Percentiles rank a stretch among this genome's conserved stretches.
Conservation (phyloP, 2,113 vertebrate genomes). For the Hyaena hyaena region DNA sequence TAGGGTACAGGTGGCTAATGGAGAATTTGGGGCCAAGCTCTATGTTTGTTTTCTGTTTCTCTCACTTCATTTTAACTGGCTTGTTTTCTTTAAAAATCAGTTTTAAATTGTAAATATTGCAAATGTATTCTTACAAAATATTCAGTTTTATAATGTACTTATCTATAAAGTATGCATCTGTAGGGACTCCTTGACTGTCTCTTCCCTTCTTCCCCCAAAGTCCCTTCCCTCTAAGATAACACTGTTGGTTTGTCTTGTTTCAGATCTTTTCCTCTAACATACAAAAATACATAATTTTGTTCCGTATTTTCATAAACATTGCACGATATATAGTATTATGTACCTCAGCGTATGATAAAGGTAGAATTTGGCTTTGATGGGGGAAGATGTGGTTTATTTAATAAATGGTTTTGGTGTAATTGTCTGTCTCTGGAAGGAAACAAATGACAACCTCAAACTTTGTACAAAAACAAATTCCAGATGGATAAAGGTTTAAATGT, state of each 20-base stretch:
- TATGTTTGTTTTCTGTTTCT: not conserved
- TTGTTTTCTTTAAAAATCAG: constrained; percentile 40
- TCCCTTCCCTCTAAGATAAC: not conserved
- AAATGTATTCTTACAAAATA: constrained; percentile 25
- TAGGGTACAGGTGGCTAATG: not conserved
- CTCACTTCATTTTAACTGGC: not conserved
- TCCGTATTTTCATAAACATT: constrained; percentile 44
- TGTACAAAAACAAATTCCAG: constrained; percentile 17
- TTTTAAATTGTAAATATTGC: constrained; percentile 15
- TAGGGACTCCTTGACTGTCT: not conserved
- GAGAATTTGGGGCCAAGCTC: not conserved
- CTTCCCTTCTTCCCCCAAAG: not conserved
- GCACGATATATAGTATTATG: not conserved
- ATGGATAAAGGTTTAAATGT: constrained; percentile 9
- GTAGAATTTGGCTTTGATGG: constrained; percentile 29
- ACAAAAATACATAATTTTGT: not conserved
- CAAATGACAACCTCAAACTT: not conserved
- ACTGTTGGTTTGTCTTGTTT: not conserved
- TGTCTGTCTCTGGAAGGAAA: not conserved
- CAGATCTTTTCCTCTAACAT: not conserved
- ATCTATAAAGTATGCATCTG: not conserved
- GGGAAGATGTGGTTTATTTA: not conserved
- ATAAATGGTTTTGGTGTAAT: not conserved
- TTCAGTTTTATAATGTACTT: not conserved
- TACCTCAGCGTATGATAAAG: not conserved